Evolutionary conservation across 2,113 vertebrate genomes (phyloP), one percentile per base, ranked within the genome.

Genomic region (Vulpes lagopus): DNA sequence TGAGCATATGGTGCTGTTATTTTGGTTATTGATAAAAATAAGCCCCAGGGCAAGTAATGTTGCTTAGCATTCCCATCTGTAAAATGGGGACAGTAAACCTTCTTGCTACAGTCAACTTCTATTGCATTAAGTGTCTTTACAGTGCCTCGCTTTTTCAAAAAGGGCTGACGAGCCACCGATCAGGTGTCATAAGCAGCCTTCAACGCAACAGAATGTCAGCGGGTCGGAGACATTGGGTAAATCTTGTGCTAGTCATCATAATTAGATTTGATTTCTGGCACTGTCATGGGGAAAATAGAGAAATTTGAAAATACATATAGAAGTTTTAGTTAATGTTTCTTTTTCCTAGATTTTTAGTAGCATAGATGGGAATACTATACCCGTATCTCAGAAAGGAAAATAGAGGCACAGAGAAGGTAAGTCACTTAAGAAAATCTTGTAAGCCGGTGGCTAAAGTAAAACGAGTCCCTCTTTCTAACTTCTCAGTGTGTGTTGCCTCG

Each of bases 21-120:
- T 96, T 95, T 53, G 25, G 57, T 74, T 97, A 86, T 38, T 83
- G 89, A 83, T 96, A 91, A 93, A 94, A 86, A 71, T 49, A 92
- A 95, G 57, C 32, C 64, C 38, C 60, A 12, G 27, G 43, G 17
- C 43, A 74, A 76, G 30, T 89, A n/a, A 96, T 27, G 94, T 93
- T n/a, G 65, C 78, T 95, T 82, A 55, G 19, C 55, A 83, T 93
- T 79, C 49, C 53, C 57, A 8, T 96, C 86, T 60, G n/a, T 93
- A 80, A 97, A 83, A 60, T 96, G 27, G 94, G 55, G 10, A 49
- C 59, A 62, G 38, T 22, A 32, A 83, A 53, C 67, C 35, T 60
- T 69, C n/a, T 23, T 11, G 35, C 27, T 91, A 4, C 5, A 30
- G 81, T 94, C 67, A 49, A 0, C 17, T 19, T 49, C 43, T 14